Evolutionary conservation across 1,140 invertebrate genomes (phyloP), one percentile per base, ranked within the genome.

Genomic region (Drosophila leontia): DNA sequence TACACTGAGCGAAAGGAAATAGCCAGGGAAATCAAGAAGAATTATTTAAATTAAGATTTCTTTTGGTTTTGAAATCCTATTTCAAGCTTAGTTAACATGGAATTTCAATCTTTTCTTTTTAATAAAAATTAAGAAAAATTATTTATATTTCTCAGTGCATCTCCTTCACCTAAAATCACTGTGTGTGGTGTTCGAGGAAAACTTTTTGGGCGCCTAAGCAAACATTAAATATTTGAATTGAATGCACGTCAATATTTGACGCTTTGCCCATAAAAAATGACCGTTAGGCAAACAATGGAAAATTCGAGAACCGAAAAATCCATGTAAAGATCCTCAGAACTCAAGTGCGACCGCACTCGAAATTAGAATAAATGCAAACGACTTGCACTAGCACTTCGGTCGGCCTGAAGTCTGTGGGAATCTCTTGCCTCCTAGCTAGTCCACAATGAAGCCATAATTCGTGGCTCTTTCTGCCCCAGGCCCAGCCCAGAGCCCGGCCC

Each of bases 361-460:
- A 85, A 85, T 86, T 81, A 82, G 78, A 85, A 84, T 84, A 86
- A 78, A 85, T 85, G 72, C 82, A 77, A 59, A 50, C 51, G 53
- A 59, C 47, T 69, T 42, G 65, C 19, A 51, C 61, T 65, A 64
- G 45, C 65, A 39, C 35, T 60, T 29, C 9, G 44, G 17, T 63
- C 39, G 11, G 29, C 7, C 50, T n/a, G 53, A 56, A 7, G 53
- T 41, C 23, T 76, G 65, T 84, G 85, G 80, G 80, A 88, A 84
- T 64, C 57, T 42, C 57, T 42, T 58, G 61, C 47, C 32, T 34
- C 45, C 39, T 29, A 6, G 42, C 37, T 17, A 35, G 53, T 26
- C 67, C 62, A 85, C 82, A 85, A 86, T 88, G 78, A 88, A 88
- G 85, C 85, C 69, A 90, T 88, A 90, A 88, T 91, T 88, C 85